Base-by-base conservation (phyloP, 2,113 vertebrate genomes). In the Hystrix brachyura region DNA sequence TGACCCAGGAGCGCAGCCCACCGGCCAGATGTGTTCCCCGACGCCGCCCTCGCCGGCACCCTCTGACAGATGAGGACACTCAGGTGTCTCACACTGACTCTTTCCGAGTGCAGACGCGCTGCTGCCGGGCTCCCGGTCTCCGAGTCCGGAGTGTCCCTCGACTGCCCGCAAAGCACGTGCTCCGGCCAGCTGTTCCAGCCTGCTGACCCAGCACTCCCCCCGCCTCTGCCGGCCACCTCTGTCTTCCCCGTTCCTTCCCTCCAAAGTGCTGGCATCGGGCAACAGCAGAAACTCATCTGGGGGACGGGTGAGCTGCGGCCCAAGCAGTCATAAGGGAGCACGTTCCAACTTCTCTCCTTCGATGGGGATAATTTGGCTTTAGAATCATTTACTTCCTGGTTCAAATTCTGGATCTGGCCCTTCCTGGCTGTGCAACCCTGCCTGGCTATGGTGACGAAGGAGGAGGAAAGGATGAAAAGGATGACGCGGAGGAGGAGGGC, bases 261-360 rank as follows among this genome's bases (percentile, higher is more conserved):
- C 71, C 84, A 72, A 97, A 97, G 34, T 82, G 96, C 97, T 97
- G 97, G 96, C 87, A 7, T 5, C 1, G 29, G 84, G 64, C 21
- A 0, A 25, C 64, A 80, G 13, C 48, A 83, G 76, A 93, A 93
- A 69, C 65, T 78, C 29, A 5, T 94, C 74, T 55, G 93, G 90
- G 89, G 69, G 74, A 85, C 55, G 1, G 76, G 81, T 11, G 25
- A 29, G 62, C 83, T 23, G 32, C 64, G 82, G 82, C 79, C 86
- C n/a, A 23, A 51, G 93, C 53, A 87, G 57, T 94, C 87, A 71
- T 59, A 32, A 62, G 46, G 57, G 27, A 15, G 90, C 84, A 90
- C 9, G 11, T 76, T 84, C 65, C 19, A 82, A 32, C 74, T 94
- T 76, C 14, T 76, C 17, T 67, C 13, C 38, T 29, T 46, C 5